These are phyloP conservation scores for Tetragnatha versicolor DNA, from an alignment of 1,140 invertebrate species.

Conservation along the genomic window DNA sequence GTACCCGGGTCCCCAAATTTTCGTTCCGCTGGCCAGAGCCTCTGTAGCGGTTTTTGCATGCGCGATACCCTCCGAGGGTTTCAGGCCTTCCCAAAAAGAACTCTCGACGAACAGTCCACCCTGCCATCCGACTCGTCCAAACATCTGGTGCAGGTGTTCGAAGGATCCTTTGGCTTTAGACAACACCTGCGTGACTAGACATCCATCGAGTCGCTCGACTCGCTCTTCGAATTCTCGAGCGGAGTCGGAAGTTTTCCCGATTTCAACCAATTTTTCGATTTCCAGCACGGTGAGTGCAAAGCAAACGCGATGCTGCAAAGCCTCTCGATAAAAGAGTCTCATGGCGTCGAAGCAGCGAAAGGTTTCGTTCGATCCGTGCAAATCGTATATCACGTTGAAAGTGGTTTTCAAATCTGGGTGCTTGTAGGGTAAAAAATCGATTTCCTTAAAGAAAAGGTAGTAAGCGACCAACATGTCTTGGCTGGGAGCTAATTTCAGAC, in stretches of 20 bases:
- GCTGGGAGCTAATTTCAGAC: not conserved
- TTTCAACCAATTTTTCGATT: not conserved
- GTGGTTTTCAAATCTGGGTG: not conserved
- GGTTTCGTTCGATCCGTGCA: not conserved
- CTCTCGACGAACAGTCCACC: not conserved
- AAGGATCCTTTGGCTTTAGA: slow-evolving; percentile 23
- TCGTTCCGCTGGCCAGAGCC: not conserved
- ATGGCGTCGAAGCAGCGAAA: slow-evolving; percentile 3
- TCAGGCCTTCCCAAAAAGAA: slow-evolving; percentile 5
- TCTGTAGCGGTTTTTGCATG: not conserved
- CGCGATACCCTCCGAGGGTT: not conserved
- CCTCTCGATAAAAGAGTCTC: slow-evolving; percentile 12
- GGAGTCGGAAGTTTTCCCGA: not conserved
- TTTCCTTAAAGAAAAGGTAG: not conserved
- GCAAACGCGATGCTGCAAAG: not conserved
- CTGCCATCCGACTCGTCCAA: not conserved
- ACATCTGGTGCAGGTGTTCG: slow-evolving; percentile 23
- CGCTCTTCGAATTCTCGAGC: not conserved
- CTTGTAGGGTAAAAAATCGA: slow-evolving; percentile 30
- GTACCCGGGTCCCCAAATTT: slow-evolving; percentile 36
- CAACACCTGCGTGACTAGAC: not conserved
- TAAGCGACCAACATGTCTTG: slow-evolving; percentile 39
- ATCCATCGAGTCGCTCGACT: not conserved
- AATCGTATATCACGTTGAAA: slow-evolving; percentile 23
- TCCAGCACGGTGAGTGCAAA: slow-evolving; percentile 7